These are phyloP conservation scores for Dreissena polymorpha DNA, from an alignment of 1,140 invertebrate genomes.

Conservation along the genomic window DNA sequence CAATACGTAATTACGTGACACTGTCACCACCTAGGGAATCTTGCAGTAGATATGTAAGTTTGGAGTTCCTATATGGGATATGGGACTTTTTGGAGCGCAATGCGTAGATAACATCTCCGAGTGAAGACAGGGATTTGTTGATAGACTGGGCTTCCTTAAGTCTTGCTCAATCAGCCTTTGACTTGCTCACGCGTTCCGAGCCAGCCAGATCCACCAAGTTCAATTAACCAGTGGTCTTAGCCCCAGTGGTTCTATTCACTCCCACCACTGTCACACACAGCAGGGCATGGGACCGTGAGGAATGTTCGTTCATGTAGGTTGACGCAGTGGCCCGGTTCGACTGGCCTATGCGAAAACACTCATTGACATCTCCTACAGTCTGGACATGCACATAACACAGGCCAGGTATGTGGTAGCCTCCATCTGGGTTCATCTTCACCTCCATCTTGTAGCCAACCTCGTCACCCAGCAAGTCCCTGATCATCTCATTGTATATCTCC, in stretches of 20 bases:
- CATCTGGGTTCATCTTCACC: slow-evolving; percentile 87
- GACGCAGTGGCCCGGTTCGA: slow-evolving; percentile 73
- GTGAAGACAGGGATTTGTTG: slow-evolving; percentile 94
- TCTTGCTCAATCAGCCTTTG: slow-evolving; percentile 92
- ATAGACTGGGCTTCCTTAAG: slow-evolving; percentile 96
- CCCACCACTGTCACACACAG: slow-evolving; percentile 73
- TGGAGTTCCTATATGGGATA: slow-evolving; percentile 79
- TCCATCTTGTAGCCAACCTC: slow-evolving; percentile 86
- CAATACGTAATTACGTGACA: too few relatives aligned
- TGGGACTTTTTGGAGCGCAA: slow-evolving; percentile 84
- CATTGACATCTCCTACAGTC: slow-evolving; percentile 89
- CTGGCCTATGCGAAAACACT: slow-evolving; percentile 74
- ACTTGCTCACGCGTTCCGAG: slow-evolving; percentile 96
- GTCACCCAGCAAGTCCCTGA: slow-evolving; percentile 90
- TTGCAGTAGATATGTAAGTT: slow-evolving; percentile 79
- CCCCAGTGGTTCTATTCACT: slow-evolving; percentile 71
- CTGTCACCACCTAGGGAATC: slow-evolving; percentile 94
- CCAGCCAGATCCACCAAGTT: slow-evolving; percentile 98
- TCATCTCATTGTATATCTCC: slow-evolving; percentile 78
- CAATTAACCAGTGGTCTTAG: slow-evolving; percentile 84
- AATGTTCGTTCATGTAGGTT: slow-evolving; percentile 78
- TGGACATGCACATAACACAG: slow-evolving; percentile 86
- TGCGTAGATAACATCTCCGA: slow-evolving; percentile 97
- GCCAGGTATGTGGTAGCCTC: slow-evolving; percentile 88
- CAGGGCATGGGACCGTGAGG: slow-evolving; percentile 75